Evolutionary conservation across 1,140 invertebrate species (phyloP).

Genomic region (Drosophila lacertosa): DNA sequence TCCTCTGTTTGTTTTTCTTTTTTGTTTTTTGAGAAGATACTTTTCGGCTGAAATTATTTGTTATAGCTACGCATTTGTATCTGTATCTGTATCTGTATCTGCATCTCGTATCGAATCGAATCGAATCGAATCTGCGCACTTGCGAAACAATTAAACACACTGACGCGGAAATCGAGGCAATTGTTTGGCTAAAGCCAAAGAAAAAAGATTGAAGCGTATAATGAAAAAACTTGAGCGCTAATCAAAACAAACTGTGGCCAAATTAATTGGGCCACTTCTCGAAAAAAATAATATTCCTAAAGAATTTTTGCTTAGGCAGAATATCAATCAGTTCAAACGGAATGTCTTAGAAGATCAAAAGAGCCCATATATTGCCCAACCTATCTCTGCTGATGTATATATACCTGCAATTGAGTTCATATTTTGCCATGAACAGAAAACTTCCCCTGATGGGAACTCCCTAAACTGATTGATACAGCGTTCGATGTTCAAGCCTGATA

Average conservation of each 20-base stretch:
- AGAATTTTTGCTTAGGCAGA: not conserved
- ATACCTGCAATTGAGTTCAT: not conserved
- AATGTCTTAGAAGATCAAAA: not conserved
- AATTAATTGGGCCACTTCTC: conserved; percentile 11
- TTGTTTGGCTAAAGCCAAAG: not conserved
- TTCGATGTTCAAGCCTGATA: not conserved
- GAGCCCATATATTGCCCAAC: too few species aligned
- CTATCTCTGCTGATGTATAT: not conserved
- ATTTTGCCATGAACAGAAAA: not conserved
- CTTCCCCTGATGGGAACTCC: conserved; percentile 43
- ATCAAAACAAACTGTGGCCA: conserved; percentile 13
- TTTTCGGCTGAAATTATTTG: conserved; percentile 70
- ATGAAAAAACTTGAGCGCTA: conserved; percentile 1
- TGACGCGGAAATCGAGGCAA: not conserved
- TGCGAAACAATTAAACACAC: conserved; percentile 12
- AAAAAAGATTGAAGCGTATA: not conserved
- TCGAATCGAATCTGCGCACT: conserved; percentile 29
- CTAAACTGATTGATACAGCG: conserved; percentile 12
- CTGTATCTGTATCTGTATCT: conserved; percentile 20
- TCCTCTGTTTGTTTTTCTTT: conserved; percentile 67
- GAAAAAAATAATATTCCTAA: conserved; percentile 12
- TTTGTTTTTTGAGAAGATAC: conserved; percentile 66
- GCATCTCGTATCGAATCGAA: conserved; percentile 6
- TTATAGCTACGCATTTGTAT: conserved; percentile 38
- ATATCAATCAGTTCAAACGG: not conserved